phyloP scores from a whole-genome alignment of 2,797 vertebrate species.

The Sciurus carolinensis region DNA sequence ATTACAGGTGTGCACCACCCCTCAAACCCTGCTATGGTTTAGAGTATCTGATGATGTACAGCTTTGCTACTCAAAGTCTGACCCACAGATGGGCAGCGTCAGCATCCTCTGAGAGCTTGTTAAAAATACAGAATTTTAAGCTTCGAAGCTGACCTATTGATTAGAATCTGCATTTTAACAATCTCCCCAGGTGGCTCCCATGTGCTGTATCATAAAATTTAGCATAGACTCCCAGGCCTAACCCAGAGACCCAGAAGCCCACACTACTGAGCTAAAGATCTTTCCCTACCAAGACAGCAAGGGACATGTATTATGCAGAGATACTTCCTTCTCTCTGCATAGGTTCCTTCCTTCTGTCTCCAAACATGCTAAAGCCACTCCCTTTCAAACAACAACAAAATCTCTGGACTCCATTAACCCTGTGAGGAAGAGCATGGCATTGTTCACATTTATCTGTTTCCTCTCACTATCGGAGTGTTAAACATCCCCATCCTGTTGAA shows the following conservation, averaged over 20 bases:
- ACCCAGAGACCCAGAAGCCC: not conserved
- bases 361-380: not conserved
- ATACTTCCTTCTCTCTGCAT: not conserved
- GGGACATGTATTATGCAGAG: not conserved
- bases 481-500: not conserved
- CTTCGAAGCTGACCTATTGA: not conserved
- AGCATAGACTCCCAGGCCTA: not conserved
- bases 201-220: not conserved
- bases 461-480: not conserved
- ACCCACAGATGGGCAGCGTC: not conserved
- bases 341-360: not conserved
- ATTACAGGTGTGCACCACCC: too few species aligned
- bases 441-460: not conserved
- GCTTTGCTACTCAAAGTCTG: not conserved
- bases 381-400: not conserved
- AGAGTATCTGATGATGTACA: not conserved
- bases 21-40: not conserved
- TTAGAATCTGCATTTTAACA: not conserved
- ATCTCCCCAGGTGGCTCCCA: not conserved
- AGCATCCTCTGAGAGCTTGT: not conserved
- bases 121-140: slow-evolving; percentile 27
- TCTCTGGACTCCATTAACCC: not conserved
- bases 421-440: not conserved
- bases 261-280: not conserved
- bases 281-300: not conserved